Evolutionary conservation across 2,888 invertebrate genomes (phyloP).

Genomic region (Julus scanicus): DNA sequence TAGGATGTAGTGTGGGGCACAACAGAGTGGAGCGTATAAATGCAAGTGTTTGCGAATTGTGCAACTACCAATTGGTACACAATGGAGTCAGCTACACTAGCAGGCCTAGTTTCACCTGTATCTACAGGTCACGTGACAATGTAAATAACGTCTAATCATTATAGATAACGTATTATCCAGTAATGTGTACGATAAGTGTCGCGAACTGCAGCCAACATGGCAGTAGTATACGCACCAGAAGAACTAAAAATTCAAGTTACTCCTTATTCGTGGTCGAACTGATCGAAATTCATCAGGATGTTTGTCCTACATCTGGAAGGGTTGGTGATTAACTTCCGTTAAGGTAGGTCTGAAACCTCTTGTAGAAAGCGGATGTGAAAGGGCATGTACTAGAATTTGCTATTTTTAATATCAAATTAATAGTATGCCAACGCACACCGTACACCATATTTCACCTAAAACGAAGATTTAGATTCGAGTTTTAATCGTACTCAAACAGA

Average conservation of each 20-base stretch:
- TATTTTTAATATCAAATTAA: no score
- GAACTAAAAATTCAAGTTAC: background rate
- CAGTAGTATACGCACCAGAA: background rate
- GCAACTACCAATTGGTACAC: background rate
- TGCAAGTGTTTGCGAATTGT: background rate
- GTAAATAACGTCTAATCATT: background rate
- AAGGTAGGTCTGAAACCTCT: slow-evolving; percentile 6
- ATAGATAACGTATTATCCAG: background rate
- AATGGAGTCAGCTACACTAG: background rate
- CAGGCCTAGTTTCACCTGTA: background rate
- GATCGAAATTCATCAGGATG: background rate
- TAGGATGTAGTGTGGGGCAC: no score
- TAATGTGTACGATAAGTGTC: background rate
- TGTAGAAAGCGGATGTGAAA: no score
- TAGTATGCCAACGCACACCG: no score
- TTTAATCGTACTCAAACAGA: no score
- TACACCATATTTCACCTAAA: no score
- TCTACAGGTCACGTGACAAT: background rate
- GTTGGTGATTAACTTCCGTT: background rate
- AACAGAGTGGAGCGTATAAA: background rate
- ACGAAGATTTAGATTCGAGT: no score
- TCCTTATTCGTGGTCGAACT: background rate
- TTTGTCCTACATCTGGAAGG: background rate
- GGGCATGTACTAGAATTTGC: no score
- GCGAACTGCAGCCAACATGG: background rate